A percentile compares a stretch with the other conserved stretches of the same genome.
Evolutionary conservation across 2,888 invertebrate genomes (phyloP).

Genomic region (Ophion slaviceki): DNA sequence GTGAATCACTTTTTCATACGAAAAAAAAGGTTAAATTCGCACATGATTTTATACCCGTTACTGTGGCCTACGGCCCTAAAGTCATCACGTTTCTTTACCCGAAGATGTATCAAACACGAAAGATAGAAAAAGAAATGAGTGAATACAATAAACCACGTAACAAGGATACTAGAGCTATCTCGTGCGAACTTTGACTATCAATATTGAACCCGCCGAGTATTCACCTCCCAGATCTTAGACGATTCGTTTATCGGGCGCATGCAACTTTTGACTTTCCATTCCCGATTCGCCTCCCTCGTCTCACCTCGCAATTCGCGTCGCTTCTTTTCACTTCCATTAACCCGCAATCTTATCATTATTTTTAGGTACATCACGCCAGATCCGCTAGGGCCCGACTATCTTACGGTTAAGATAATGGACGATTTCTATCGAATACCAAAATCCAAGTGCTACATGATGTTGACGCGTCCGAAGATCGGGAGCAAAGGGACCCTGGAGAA

Average conservation of each 20-base stretch:
- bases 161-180: conserved; percentile 17
- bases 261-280: not conserved
- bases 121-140: conserved; percentile 39
- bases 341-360: conserved; percentile 50
- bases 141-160: conserved; percentile 33
- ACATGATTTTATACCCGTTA: no score
- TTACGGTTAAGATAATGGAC: conserved; percentile 59
- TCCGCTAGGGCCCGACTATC: conserved; percentile 60
- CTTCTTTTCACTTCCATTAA: conserved; percentile 35
- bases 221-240: conserved; percentile 18
- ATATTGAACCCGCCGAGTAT: not conserved
- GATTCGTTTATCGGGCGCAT: conserved; percentile 2
- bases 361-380: conserved; percentile 66
- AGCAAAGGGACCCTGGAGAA: not conserved
- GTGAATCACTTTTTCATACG: no score
- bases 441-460: conserved; percentile 53
- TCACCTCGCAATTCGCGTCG: conserved; percentile 15
- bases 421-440: conserved; percentile 60
- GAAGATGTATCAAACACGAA: not conserved
- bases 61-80: not conserved
- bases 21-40: no score
- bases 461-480: conserved; percentile 36
- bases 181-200: not conserved
- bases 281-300: not conserved
- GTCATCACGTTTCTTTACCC: not conserved